Conservation (phyloP, 2,113 vertebrate species). For the Seriola dumerili region DNA sequence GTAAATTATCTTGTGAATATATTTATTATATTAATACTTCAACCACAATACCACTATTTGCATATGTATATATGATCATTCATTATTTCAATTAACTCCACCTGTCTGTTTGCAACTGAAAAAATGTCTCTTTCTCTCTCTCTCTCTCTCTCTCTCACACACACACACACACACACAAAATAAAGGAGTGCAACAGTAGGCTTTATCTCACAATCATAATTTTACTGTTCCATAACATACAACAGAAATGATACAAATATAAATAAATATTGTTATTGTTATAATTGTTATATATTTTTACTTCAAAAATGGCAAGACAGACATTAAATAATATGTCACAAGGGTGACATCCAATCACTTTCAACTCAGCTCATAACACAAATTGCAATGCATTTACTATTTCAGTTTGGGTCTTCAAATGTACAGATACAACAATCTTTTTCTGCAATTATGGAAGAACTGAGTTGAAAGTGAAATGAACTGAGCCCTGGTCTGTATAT, state of each 20-base stretch:
- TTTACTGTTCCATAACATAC: slow-evolving; percentile 81
- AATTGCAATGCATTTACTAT: slow-evolving; percentile 1
- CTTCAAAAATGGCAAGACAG: slow-evolving; percentile 72
- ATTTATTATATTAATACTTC: too few species aligned
- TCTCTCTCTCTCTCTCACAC: too few species aligned
- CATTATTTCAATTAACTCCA: too few species aligned
- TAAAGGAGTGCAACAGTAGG: background rate
- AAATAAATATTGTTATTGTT: slow-evolving; percentile 73
- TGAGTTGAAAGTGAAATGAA: slow-evolving; percentile 48
- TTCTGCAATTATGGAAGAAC: slow-evolving; percentile 7
- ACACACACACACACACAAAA: background rate
- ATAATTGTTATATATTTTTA: slow-evolving; percentile 65
- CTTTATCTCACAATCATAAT: slow-evolving; percentile 74
- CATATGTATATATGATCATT: too few species aligned
- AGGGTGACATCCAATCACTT: slow-evolving; percentile 48
- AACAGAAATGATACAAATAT: slow-evolving; percentile 82
- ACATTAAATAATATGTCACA: slow-evolving; percentile 58
- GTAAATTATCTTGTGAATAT: too few species aligned
- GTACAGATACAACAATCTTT: background rate
- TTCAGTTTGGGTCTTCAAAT: background rate
- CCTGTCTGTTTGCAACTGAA: too few species aligned
- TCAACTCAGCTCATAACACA: slow-evolving; percentile 34
- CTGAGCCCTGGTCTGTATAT: slow-evolving; percentile 38
- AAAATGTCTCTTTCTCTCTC: too few species aligned
- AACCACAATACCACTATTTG: too few species aligned